Evolutionary conservation across 92 coral and sea anemone species (phyloP).

Genomic region (Siderastrea siderea): DNA sequence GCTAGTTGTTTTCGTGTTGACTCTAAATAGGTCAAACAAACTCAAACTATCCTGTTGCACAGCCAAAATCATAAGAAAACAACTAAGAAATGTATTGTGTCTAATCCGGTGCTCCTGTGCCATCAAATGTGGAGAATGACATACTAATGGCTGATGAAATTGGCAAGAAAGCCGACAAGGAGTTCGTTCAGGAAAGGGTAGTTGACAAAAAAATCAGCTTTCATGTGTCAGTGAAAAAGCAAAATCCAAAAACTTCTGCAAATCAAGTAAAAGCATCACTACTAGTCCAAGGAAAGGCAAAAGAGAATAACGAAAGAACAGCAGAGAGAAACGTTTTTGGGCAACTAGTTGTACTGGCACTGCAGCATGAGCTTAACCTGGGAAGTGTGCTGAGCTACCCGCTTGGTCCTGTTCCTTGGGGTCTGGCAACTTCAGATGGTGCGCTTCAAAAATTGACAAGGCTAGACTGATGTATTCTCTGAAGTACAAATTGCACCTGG

Average conservation of each 20-base stretch:
- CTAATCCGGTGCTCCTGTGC: no score
- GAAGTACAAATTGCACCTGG: no score
- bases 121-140: slow-evolving; percentile 14
- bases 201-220: slow-evolving; percentile 31
- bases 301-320: no score
- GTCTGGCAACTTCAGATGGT: slow-evolving; percentile 39
- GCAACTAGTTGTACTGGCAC: no score
- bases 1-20: no score
- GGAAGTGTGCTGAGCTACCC: slow-evolving; percentile 27
- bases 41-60: no score
- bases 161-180: slow-evolving; percentile 14
- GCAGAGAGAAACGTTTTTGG: no score
- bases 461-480: no score
- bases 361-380: no score
- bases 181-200: slow-evolving; percentile 42
- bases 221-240: slow-evolving; percentile 29
- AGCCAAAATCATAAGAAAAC: no score
- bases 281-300: background rate
- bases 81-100: no score
- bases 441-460: background rate
- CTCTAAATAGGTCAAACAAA: no score
- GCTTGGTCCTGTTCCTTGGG: slow-evolving; percentile 50
- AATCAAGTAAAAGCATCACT: slow-evolving; percentile 11
- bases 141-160: slow-evolving; percentile 25
- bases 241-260: slow-evolving; percentile 27